These are phyloP conservation scores for Trichomalopsis sarcophagae DNA, from an alignment of 1,140 invertebrate genomes.

Conservation along the genomic window DNA sequence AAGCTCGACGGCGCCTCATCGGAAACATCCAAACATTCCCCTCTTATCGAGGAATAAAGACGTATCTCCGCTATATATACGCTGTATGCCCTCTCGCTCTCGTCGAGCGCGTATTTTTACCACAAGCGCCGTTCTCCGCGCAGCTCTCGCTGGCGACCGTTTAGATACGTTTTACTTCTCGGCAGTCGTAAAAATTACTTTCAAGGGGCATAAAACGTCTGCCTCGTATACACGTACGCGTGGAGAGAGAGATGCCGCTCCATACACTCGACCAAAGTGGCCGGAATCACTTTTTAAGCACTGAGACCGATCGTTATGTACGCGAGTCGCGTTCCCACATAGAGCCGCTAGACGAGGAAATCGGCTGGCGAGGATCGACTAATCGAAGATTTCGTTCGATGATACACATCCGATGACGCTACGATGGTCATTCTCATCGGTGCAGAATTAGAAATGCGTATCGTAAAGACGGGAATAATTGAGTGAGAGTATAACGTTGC, in stretches of 20 bases:
- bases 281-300: conserved; percentile 45
- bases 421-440: too few species aligned
- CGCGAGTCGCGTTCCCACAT: not conserved
- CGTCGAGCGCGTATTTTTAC: conserved; percentile 19
- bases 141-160: not conserved
- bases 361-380: not conserved
- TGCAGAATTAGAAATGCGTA: not conserved
- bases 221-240: not conserved
- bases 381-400: not conserved
- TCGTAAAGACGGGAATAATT: not conserved
- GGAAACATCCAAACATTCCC: conserved; percentile 6
- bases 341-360: not conserved
- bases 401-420: too few species aligned
- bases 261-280: not conserved
- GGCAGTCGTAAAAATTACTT: conserved; percentile 44
- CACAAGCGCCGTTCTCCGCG: not conserved
- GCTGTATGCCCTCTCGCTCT: not conserved
- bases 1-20: not conserved
- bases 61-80: not conserved
- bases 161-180: conserved; percentile 47
- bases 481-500: not conserved
- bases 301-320: not conserved
- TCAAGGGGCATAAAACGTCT: conserved; percentile 23
- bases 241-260: not conserved
- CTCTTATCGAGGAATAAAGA: conserved; percentile 27